Evolutionary conservation across 2,888 invertebrate species (phyloP).

Genomic region (Chorisops tibialis): DNA sequence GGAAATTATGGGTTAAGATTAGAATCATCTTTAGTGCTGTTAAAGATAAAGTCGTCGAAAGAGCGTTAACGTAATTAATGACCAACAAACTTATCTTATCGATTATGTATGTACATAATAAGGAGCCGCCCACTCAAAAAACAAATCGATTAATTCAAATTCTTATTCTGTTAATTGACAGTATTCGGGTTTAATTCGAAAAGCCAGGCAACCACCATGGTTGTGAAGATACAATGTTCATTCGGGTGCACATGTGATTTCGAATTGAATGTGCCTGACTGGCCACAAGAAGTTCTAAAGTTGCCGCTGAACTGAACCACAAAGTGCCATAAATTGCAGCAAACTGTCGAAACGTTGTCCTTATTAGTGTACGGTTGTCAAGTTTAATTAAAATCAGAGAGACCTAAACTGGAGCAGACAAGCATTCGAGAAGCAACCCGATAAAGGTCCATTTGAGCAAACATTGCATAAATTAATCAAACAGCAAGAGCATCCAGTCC

Average conservation of each 20-base stretch:
- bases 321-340: constrained; percentile 23
- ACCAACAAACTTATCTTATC: background rate
- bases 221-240: too few relatives aligned
- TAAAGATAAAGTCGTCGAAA: constrained; percentile 14
- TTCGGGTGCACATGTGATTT: too few relatives aligned
- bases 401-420: background rate
- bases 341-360: constrained; percentile 23
- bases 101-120: constrained; percentile 4
- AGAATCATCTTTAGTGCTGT: background rate
- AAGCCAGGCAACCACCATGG: too few relatives aligned
- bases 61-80: constrained; percentile 17
- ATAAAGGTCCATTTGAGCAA: constrained; percentile 10
- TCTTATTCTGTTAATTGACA: too few relatives aligned
- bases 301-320: background rate
- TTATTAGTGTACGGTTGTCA: constrained; percentile 22
- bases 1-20: background rate
- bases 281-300: too few relatives aligned
- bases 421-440: too few relatives aligned
- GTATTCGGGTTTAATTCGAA: background rate
- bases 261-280: too few relatives aligned
- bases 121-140: background rate
- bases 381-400: constrained; percentile 9
- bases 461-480: constrained; percentile 25
- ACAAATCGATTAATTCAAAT: background rate
- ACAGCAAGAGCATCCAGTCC: constrained; percentile 8